Evolutionary conservation across 2,888 invertebrate genomes (phyloP).

Genomic region (Theretra japonica): DNA sequence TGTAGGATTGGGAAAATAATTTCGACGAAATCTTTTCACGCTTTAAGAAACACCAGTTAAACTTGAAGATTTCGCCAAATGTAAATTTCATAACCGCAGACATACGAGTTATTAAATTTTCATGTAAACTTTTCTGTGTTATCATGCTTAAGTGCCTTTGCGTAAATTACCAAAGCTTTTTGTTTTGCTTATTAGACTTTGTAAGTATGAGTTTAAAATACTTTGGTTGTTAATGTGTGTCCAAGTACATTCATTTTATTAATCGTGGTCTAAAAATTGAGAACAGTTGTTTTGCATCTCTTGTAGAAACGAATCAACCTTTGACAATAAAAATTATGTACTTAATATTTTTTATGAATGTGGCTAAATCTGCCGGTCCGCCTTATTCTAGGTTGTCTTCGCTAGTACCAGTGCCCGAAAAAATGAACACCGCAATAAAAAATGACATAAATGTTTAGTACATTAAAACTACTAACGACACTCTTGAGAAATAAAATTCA

Average conservation of each 20-base stretch:
- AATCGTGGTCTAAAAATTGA: no score
- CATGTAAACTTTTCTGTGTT: conserved; percentile 13
- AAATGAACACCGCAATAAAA: background rate
- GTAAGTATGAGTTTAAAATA: background rate
- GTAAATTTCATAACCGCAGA: conserved; percentile 13
- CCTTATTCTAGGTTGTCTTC: no score
- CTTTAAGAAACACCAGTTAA: conserved; percentile 35
- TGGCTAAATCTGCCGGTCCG: no score
- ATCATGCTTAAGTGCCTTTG: background rate
- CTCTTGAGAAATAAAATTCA: background rate
- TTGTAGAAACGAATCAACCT: no score
- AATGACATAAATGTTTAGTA: background rate
- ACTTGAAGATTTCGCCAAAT: conserved; percentile 35
- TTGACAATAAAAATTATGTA: no score
- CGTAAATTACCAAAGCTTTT: conserved; percentile 7
- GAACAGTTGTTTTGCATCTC: no score
- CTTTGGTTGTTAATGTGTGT: background rate
- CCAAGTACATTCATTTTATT: background rate
- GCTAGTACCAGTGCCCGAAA: no score
- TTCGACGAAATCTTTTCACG: conserved; percentile 38
- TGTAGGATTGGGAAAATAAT: conserved; percentile 30
- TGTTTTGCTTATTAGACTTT: background rate
- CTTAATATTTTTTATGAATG: no score
- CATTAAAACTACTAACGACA: background rate
- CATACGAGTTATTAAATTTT: conserved; percentile 10